phyloP scores from a whole-genome alignment of 2,113 vertebrate species.

The Lophius piscatorius region DNA sequence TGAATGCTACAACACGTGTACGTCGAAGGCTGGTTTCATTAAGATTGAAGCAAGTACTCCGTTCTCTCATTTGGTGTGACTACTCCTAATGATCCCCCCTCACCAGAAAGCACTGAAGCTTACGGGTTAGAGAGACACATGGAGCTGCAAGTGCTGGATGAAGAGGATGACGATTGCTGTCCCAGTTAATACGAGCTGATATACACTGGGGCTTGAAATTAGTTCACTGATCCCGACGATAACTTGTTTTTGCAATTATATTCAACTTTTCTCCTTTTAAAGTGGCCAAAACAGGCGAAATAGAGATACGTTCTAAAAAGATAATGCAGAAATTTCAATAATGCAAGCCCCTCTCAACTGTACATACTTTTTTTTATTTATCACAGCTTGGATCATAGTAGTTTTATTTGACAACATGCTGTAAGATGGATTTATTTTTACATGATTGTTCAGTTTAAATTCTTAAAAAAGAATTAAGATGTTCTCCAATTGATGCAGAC shows the following conservation, averaged over 20 bases:
- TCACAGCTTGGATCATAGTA: not conserved
- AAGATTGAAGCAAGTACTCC: constrained; percentile 29
- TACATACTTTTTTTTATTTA: constrained; percentile 37
- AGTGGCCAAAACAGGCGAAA: constrained; percentile 42
- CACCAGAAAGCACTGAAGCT: constrained; percentile 23
- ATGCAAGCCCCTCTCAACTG: constrained; percentile 5
- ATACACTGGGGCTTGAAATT: constrained; percentile 72
- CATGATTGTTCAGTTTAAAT: too few species aligned
- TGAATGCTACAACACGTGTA: constrained; percentile 32
- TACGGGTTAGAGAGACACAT: constrained; percentile 23
- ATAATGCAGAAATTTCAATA: constrained; percentile 48
- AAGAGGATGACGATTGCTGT: constrained; percentile 62
- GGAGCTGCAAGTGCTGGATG: constrained; percentile 16
- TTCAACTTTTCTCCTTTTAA: constrained; percentile 36
- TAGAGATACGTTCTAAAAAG: constrained; percentile 51
- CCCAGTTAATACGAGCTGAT: constrained; percentile 70
- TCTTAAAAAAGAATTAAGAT: constrained; percentile 32
- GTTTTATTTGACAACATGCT: constrained; percentile 12
- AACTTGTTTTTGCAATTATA: constrained; percentile 64
- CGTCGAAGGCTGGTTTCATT: constrained; percentile 40
- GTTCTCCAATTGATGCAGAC: constrained; percentile 31
- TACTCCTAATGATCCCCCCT: constrained; percentile 10
- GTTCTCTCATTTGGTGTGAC: constrained; percentile 12
- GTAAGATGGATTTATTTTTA: constrained; percentile 1
- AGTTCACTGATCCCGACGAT: constrained; percentile 72